These are phyloP conservation scores for Amiota minor DNA, from an alignment of 2,888 invertebrate species.

Conservation along the genomic window DNA sequence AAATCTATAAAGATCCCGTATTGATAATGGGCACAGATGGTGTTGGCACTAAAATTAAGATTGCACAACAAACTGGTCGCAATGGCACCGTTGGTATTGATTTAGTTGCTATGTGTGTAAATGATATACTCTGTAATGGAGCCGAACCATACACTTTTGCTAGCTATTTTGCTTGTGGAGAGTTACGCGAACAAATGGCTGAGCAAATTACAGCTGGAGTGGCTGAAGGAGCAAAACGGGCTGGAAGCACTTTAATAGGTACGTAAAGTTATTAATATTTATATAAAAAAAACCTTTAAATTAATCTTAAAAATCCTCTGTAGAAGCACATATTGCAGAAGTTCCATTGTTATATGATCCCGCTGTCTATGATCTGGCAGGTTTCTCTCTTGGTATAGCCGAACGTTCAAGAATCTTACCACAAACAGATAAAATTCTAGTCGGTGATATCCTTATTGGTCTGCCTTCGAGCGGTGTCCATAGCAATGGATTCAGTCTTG, in stretches of 20 bases:
- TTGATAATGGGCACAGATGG: constrained; percentile 97
- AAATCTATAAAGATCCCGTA: constrained; percentile 81
- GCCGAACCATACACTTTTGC: constrained; percentile 96
- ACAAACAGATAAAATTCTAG: constrained; percentile 79
- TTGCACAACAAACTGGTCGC: constrained; percentile 84
- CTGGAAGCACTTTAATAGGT: constrained; percentile 91
- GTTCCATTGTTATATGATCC: constrained; percentile 93
- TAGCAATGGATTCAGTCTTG: constrained; percentile 96
- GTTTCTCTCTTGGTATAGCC: constrained; percentile 95
- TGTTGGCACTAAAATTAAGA: constrained; percentile 97
- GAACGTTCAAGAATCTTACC: constrained; percentile 85
- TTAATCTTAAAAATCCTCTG: constrained; percentile 36
- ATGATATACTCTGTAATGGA: constrained; percentile 96
- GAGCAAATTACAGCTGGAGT: constrained; percentile 76
- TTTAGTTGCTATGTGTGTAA: constrained; percentile 98
- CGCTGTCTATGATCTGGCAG: constrained; percentile 94
- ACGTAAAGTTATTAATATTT: constrained; percentile 50
- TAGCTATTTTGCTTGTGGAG: constrained; percentile 93
- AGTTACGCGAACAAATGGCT: constrained; percentile 82
- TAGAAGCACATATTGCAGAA: constrained; percentile 94
- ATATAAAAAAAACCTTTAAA: neutral
- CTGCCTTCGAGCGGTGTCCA: constrained; percentile 94
- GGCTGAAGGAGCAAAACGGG: constrained; percentile 86
- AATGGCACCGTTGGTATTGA: constrained; percentile 93
- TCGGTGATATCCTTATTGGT: constrained; percentile 89